These are phyloP conservation scores for Elephantulus edwardii DNA, from an alignment of 2,113 vertebrate genomes.

Conservation along the genomic window DNA sequence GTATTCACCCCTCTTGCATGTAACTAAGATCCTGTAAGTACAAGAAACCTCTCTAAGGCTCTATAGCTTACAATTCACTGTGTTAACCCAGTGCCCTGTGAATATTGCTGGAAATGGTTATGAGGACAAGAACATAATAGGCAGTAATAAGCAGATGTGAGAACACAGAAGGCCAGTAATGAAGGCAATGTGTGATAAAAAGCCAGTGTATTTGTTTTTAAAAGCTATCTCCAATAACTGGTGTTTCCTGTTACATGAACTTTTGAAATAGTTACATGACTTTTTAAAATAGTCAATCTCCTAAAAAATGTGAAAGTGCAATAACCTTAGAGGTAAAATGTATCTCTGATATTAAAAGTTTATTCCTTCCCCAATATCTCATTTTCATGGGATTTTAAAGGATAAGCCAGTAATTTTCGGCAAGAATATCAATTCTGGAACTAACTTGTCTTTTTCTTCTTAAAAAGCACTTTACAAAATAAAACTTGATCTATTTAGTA, in stretches of 20 bases:
- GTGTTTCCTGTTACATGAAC: neutral
- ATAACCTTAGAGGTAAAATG: neutral
- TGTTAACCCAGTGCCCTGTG: neutral
- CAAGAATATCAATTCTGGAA: neutral
- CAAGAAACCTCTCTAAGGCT: neutral
- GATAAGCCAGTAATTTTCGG: slow-evolving; percentile 24
- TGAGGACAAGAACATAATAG: neutral
- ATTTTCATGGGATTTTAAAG: slow-evolving; percentile 37
- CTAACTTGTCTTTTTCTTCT: neutral
- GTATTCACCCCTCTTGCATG: neutral
- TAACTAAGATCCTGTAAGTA: neutral
- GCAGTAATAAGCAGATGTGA: neutral
- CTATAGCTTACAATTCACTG: neutral
- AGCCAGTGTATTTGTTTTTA: neutral
- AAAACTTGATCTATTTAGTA: slow-evolving; percentile 41
- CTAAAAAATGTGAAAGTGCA: neutral
- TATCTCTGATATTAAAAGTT: neutral
- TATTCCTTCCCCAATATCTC: neutral
- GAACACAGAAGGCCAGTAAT: neutral
- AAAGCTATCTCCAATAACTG: neutral
- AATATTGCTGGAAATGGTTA: neutral
- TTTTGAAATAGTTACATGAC: neutral
- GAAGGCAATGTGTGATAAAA: neutral
- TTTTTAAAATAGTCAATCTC: too few species aligned
- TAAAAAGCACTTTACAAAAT: slow-evolving; percentile 34